Percentiles rank a stretch among this genome's conserved stretches.
Evolutionary conservation across 2,888 invertebrate genomes (phyloP).

Genomic region (Spodoptera exigua): DNA sequence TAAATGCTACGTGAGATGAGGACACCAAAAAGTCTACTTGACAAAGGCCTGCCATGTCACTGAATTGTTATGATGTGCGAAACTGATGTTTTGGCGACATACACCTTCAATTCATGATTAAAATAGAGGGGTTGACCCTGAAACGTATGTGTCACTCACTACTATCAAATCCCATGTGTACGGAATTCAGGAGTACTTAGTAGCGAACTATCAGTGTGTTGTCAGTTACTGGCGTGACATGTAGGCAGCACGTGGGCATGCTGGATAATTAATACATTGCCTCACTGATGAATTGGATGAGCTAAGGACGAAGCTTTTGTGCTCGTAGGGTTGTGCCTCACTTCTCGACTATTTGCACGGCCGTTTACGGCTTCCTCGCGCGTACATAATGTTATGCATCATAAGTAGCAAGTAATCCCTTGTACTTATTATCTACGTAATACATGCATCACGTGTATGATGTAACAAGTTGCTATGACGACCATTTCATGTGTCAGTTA

Average conservation of each 20-base stretch:
- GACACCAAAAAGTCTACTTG: too few relatives aligned
- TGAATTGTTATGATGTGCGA: too few relatives aligned
- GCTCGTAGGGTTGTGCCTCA: conserved; percentile 37
- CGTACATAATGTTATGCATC: not conserved
- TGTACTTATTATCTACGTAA: conserved; percentile 1
- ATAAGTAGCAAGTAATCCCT: conserved; percentile 29
- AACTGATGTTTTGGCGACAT: too few relatives aligned
- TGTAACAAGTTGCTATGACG: conserved; percentile 3
- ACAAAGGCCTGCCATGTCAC: too few relatives aligned
- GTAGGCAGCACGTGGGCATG: conserved; percentile 57
- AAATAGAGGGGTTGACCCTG: not conserved
- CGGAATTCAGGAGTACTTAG: conserved; percentile 15
- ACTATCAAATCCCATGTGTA: not conserved
- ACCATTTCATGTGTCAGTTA: not conserved
- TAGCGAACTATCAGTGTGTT: conserved; percentile 6
- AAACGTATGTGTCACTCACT: not conserved
- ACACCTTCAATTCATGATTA: too few relatives aligned
- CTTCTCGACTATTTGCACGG: conserved; percentile 10
- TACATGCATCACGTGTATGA: conserved; percentile 1
- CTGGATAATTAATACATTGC: conserved; percentile 47
- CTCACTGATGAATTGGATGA: conserved; percentile 32
- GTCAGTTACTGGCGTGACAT: conserved; percentile 31
- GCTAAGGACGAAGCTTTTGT: conserved; percentile 49
- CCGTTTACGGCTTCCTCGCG: conserved; percentile 7
- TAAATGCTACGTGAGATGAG: too few relatives aligned